Evolutionary conservation across 1,140 invertebrate genomes (phyloP), one percentile per base, ranked within the genome.

Genomic region (Drosophila ananassae): DNA sequence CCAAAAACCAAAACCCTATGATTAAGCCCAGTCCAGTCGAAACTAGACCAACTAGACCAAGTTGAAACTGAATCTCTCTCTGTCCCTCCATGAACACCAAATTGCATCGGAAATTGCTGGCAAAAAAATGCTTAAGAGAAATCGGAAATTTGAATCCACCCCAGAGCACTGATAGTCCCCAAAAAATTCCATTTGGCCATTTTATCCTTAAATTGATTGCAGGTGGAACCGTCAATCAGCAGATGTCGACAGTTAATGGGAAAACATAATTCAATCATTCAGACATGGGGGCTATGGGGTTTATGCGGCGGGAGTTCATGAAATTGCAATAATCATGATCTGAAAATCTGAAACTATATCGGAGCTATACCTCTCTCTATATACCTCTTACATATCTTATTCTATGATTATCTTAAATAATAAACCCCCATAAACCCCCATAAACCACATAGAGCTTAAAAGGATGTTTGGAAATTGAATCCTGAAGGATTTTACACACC

Each of bases 41-140:
- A 67, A 64, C 63, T 67, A 32, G 63, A 50, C 44, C 32, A 9
- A 30, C 12, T 13, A 25, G 47, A 47, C 52, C 68, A 85, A 85
- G 85, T 77, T 74, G 61, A 77, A 81, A 72, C 44, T 46, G 62
- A 75, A 77, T 74, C 64, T 77, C 66, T 75, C 78, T 78, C 46
- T 61, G 81, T 77, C 66, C 71, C 78, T 78, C 46, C 61, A 87
- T 78, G 72, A 68, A 63, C 71, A 51, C 58, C 58, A 69, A 87
- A 78, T 76, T 48, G 52, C 61, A 68, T 58, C 82, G 83, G 83
- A 87, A 87, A 87, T 87, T 82, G 73, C 39, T 50, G 17, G 28
- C 55, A 32, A 69, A 56, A 68, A n/a, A 44, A 12, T 9, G 51
- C 34, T 39, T 39, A 59, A 57, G 58, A 54, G 47, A 69, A 80